Percentiles rank a stretch among this genome's conserved stretches.
Evolutionary conservation across 1,140 invertebrate species (phyloP).

Genomic region (Pseudoatta argentina): DNA sequence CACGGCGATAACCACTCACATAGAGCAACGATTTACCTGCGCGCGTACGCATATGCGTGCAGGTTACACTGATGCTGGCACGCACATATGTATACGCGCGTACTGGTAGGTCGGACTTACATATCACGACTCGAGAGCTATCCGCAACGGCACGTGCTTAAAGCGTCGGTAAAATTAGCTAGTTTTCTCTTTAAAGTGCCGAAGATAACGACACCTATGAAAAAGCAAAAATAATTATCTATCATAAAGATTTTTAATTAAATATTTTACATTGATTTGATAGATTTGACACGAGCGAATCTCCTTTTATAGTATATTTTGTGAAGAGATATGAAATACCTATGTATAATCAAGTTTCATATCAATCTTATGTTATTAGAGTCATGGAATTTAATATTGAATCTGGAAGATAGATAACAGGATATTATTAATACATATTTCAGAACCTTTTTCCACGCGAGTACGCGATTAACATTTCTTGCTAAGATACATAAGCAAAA

Average conservation of each 20-base stretch:
- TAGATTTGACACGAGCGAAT: background rate
- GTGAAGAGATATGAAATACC: background rate
- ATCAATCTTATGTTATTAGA: background rate
- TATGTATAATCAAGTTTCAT: background rate
- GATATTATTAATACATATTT: background rate
- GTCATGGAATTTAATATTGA: background rate
- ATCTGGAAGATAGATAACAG: background rate
- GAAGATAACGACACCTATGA: background rate
- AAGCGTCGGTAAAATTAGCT: background rate
- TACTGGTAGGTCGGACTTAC: background rate
- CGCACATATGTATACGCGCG: slow-evolving; percentile 26
- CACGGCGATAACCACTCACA: slow-evolving; percentile 61
- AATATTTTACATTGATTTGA: background rate
- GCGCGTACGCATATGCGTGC: slow-evolving; percentile 56
- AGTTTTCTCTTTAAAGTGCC: background rate
- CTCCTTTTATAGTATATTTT: background rate
- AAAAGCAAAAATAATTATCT: background rate
- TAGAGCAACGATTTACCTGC: slow-evolving; percentile 62
- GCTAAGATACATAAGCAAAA: background rate
- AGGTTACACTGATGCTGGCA: slow-evolving; percentile 2
- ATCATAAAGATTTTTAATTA: background rate
- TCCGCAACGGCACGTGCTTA: slow-evolving; percentile 33
- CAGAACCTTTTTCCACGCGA: background rate
- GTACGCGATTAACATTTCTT: background rate
- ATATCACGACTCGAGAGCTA: slow-evolving; percentile 16